Conservation (phyloP, 2,797 vertebrate species). For the Clarias fuscus region DNA sequence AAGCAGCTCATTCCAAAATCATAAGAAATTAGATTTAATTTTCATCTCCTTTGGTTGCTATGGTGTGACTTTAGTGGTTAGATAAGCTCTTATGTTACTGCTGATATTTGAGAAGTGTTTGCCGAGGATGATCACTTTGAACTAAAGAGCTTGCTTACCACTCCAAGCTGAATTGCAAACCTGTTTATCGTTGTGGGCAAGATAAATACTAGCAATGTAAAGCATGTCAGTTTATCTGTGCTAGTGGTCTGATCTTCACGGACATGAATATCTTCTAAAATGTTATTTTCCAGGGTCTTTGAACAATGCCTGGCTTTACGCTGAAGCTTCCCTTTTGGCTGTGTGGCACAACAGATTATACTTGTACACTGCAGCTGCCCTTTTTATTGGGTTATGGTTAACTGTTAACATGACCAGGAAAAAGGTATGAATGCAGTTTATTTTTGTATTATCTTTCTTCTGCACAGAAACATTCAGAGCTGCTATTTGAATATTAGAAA, state of each 20-base stretch:
- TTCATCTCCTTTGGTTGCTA: too few relatives aligned
- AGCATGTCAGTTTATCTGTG: neutral
- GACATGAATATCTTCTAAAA: neutral
- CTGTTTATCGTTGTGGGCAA: too few relatives aligned
- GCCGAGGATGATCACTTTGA: too few relatives aligned
- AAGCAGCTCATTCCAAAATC: too few relatives aligned
- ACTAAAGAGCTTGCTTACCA: too few relatives aligned
- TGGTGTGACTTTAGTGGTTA: too few relatives aligned
- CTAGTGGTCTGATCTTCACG: neutral
- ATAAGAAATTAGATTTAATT: too few relatives aligned
- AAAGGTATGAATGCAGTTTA: slow-evolving; percentile 65
- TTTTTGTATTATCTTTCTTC: neutral
- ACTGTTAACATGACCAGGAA: slow-evolving; percentile 70
- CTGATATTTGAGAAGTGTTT: too few relatives aligned
- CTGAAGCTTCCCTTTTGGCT: slow-evolving; percentile 64
- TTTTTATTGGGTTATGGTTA: slow-evolving; percentile 82
- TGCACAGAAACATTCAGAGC: neutral
- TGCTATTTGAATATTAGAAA: neutral
- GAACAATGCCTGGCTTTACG: slow-evolving; percentile 61
- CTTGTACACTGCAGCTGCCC: slow-evolving; percentile 78
- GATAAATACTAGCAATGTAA: neutral
- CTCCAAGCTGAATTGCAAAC: too few relatives aligned
- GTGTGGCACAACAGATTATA: slow-evolving; percentile 86
- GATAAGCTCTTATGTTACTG: too few relatives aligned
- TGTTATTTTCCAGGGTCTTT: slow-evolving; percentile 56